phyloP scores from a whole-genome alignment of 1,140 invertebrate genomes.

The Triops cancriformis region DNA sequence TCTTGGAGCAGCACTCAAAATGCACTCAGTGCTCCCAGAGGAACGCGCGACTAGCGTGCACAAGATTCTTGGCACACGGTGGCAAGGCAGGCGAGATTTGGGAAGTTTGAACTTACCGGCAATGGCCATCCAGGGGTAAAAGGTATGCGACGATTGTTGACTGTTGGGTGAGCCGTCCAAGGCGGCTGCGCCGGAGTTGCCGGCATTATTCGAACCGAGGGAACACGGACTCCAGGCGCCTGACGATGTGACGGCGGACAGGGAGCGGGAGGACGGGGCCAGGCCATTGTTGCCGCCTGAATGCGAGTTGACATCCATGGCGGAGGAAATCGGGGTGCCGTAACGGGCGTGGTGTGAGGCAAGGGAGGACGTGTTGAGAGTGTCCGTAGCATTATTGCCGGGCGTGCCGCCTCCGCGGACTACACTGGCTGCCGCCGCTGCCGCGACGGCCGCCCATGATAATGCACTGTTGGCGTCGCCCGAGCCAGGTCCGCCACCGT shows the following conservation, averaged over 20 bases:
- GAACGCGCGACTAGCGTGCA: no score
- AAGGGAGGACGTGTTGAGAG: conserved; percentile 22
- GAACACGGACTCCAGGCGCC: conserved; percentile 26
- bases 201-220: conserved; percentile 23
- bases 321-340: conserved; percentile 23
- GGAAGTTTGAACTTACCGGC: conserved; percentile 65
- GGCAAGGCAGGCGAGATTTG: neutral
- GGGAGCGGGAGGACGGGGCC: neutral
- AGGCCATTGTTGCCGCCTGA: conserved; percentile 17
- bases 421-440: conserved; percentile 36
- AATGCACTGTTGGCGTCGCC: conserved; percentile 33
- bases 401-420: conserved; percentile 32
- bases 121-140: conserved; percentile 97
- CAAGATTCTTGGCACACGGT: no score
- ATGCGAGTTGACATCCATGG: conserved; percentile 4
- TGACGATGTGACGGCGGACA: conserved; percentile 3
- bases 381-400: conserved; percentile 32
- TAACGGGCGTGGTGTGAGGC: conserved; percentile 12
- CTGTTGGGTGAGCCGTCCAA: conserved; percentile 59
- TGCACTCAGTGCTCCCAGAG: no score
- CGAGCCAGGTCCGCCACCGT: conserved; percentile 59
- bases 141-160: conserved; percentile 75
- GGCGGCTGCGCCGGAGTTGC: conserved; percentile 37
- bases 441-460: conserved; percentile 44
- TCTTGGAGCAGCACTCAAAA: no score